These are phyloP conservation scores for Alligator sinensis DNA, from an alignment of 2,113 vertebrate genomes.

Conservation along the genomic window DNA sequence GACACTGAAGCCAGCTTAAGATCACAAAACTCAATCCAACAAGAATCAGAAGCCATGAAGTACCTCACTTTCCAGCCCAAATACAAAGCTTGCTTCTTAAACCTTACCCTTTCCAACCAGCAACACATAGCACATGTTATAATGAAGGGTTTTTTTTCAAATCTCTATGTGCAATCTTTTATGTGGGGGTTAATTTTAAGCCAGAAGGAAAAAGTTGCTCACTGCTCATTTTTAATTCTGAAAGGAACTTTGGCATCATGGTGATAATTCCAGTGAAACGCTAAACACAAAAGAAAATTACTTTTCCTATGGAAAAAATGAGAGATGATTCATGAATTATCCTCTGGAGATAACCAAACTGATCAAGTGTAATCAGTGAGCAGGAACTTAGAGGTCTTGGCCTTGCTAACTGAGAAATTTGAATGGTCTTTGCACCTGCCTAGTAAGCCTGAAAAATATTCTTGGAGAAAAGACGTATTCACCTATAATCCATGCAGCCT, in stretches of 20 bases:
- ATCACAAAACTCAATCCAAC: background rate
- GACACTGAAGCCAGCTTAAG: background rate
- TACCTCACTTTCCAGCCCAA: background rate
- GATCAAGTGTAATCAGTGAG: background rate
- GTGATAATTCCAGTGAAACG: background rate
- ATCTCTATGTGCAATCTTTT: background rate
- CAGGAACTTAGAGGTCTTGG: background rate
- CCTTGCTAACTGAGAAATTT: background rate
- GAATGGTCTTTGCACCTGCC: background rate
- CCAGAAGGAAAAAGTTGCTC: background rate
- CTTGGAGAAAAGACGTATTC: background rate
- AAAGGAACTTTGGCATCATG: background rate
- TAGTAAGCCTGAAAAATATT: background rate
- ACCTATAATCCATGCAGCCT: background rate
- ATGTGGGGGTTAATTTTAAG: background rate
- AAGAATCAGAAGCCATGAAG: background rate
- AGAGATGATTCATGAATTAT: background rate
- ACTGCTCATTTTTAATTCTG: background rate
- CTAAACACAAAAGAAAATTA: background rate
- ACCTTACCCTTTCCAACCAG: background rate
- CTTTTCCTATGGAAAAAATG: background rate
- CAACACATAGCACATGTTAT: background rate
- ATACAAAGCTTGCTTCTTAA: fast-evolving
- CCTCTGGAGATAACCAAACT: background rate
- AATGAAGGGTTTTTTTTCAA: no score